Percentiles rank a stretch among this genome's conserved stretches.
Conservation (phyloP, 1,140 invertebrate species). For the Drosophila simulans region DNA sequence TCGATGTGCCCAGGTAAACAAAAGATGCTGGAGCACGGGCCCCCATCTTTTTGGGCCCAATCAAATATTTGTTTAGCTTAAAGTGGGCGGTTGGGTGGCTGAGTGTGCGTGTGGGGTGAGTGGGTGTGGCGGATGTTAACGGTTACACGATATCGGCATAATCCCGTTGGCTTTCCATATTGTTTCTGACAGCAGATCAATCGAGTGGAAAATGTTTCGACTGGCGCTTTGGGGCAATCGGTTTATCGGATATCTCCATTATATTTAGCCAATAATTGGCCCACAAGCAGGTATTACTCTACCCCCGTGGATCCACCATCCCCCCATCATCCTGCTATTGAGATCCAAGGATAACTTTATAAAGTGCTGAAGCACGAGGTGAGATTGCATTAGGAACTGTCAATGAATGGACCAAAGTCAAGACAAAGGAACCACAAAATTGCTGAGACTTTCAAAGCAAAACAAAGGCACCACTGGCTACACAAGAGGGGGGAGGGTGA, state of each 20-base stretch:
- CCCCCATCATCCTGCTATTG: too few relatives aligned
- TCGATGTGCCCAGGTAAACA: conserved; percentile 41
- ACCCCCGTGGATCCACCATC: not conserved
- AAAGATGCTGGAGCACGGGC: conserved; percentile 3
- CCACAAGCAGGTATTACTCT: conserved; percentile 16
- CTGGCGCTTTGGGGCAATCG: conserved; percentile 28
- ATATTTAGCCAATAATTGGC: conserved; percentile 49
- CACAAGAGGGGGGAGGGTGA: not conserved
- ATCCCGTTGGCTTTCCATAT: conserved; percentile 39
- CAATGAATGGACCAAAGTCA: conserved; percentile 39
- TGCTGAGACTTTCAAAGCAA: conserved; percentile 50
- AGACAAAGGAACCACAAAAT: conserved; percentile 52
- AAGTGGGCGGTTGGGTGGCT: not conserved
- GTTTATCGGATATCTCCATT: conserved; percentile 45
- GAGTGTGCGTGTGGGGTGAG: not conserved
- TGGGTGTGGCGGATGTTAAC: conserved; percentile 13
- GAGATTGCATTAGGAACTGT: conserved; percentile 56
- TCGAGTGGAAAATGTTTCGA: conserved; percentile 43
- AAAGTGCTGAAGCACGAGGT: conserved; percentile 53
- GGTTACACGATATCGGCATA: conserved; percentile 15
- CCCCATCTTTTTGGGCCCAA: conserved; percentile 14
- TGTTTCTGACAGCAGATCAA: conserved; percentile 47
- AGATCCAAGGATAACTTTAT: conserved; percentile 49
- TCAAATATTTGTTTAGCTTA: conserved; percentile 32
- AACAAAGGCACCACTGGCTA: conserved; percentile 34